Evolutionary conservation across 2,888 invertebrate species (phyloP).

Genomic region (Trimorus sp.): DNA sequence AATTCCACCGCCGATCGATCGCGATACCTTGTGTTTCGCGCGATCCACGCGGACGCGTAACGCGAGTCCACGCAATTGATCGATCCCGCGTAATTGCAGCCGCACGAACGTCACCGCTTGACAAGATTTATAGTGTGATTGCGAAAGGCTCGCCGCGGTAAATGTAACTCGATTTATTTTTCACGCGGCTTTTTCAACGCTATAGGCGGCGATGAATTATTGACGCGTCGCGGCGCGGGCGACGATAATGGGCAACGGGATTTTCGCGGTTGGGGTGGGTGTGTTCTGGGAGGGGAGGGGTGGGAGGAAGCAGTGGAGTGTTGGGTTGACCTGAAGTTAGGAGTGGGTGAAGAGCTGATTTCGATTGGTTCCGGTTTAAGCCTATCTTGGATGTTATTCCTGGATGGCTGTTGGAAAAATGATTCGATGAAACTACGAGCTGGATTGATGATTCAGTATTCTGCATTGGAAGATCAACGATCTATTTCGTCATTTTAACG

Average conservation of each 20-base stretch:
- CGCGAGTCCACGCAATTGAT: conserved; percentile 41
- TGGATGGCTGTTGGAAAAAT: too few species aligned
- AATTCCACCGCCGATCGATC: conserved; percentile 29
- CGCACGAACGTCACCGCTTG: conserved; percentile 32
- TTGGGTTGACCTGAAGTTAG: too few species aligned
- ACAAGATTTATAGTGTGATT: conserved; percentile 59
- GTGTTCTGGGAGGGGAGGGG: too few species aligned
- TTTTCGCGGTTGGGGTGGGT: background rate
- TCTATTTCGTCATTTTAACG: too few species aligned
- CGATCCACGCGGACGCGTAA: conserved; percentile 33
- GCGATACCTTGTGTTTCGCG: conserved; percentile 34
- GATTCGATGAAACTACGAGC: too few species aligned
- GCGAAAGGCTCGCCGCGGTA: conserved; percentile 33
- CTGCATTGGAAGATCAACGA: too few species aligned
- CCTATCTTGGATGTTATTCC: too few species aligned
- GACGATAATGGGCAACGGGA: conserved; percentile 19
- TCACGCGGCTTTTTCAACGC: conserved; percentile 50
- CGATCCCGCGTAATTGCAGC: conserved; percentile 44
- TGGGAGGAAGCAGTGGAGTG: too few species aligned
- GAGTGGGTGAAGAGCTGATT: too few species aligned
- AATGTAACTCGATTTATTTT: conserved; percentile 54
- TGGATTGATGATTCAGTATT: too few species aligned
- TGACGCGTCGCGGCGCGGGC: conserved; percentile 16
- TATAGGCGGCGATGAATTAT: conserved; percentile 55
- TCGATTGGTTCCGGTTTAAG: too few species aligned